These are phyloP conservation scores for Hybognathus amarus DNA, from an alignment of 2,797 vertebrate species.

Conservation along the genomic window DNA sequence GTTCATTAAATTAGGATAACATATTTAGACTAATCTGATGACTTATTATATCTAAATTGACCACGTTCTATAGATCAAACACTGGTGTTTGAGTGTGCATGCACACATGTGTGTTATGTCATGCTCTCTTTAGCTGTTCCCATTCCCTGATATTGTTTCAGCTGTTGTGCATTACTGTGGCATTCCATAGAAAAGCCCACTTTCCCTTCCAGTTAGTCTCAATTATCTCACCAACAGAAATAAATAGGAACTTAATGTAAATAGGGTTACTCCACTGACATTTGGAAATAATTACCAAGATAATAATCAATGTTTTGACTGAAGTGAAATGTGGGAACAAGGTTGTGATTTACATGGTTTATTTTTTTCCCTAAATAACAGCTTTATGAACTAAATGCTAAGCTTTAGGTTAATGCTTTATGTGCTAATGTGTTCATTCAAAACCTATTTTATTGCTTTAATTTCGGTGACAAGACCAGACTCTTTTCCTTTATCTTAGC, in stretches of 20 bases:
- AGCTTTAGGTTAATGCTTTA: background rate
- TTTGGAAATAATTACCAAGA: conserved; percentile 48
- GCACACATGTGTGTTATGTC: conserved; percentile 32
- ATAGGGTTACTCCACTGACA: conserved; percentile 32
- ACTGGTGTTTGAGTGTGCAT: background rate
- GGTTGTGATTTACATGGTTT: background rate
- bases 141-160: conserved; percentile 74
- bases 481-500: conserved; percentile 13
- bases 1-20: conserved; percentile 68
- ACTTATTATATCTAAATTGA: conserved; percentile 51
- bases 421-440: background rate
- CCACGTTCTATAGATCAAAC: conserved; percentile 51
- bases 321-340: conserved; percentile 6
- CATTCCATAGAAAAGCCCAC: conserved; percentile 67
- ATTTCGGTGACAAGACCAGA: conserved; percentile 1
- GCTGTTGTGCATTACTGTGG: conserved; percentile 80
- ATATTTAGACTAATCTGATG: conserved; percentile 67
- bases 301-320: conserved; percentile 38
- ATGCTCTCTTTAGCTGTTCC: conserved; percentile 62
- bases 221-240: conserved; percentile 50
- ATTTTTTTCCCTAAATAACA: background rate
- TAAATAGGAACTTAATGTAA: conserved; percentile 53
- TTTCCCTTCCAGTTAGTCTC: conserved; percentile 56
- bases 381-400: background rate
- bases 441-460: conserved; percentile 22